These are phyloP conservation scores for Poeciliopsis paucimaculata DNA, from an alignment of 2,797 vertebrate genomes.

Conservation along the genomic window DNA sequence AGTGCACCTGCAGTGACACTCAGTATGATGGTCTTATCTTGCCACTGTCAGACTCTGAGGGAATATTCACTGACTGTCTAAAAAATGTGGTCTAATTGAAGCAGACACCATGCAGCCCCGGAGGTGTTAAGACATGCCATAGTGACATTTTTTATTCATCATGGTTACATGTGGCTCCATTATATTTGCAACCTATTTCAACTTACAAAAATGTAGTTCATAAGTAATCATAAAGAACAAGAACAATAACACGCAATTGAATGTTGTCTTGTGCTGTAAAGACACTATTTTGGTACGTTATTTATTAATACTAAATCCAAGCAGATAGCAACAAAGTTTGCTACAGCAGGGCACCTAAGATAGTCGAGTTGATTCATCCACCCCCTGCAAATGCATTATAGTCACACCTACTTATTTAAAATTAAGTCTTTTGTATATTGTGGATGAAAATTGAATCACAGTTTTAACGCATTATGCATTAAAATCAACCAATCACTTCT, in stretches of 20 bases:
- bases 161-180: slow-evolving; percentile 9
- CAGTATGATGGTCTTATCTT: slow-evolving; percentile 56
- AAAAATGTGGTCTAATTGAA: slow-evolving; percentile 57
- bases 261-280: neutral
- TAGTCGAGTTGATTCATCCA: neutral
- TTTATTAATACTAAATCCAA: neutral
- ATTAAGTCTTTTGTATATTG: neutral
- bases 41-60: slow-evolving; percentile 51
- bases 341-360: neutral
- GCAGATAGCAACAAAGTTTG: neutral
- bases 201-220: neutral
- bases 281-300: neutral
- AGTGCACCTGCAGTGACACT: slow-evolving; percentile 54
- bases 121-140: slow-evolving; percentile 48
- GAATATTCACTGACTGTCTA: slow-evolving; percentile 54
- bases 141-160: slow-evolving; percentile 35
- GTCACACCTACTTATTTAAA: neutral
- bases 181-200: slow-evolving; percentile 10
- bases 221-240: slow-evolving; percentile 2
- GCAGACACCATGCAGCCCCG: slow-evolving; percentile 50
- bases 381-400: too few species aligned
- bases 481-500: neutral
- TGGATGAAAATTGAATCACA: neutral
- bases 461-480: neutral
- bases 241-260: neutral